phyloP scores from a whole-genome alignment of 2,797 vertebrate species.

The Gymnopithys bicolor region DNA sequence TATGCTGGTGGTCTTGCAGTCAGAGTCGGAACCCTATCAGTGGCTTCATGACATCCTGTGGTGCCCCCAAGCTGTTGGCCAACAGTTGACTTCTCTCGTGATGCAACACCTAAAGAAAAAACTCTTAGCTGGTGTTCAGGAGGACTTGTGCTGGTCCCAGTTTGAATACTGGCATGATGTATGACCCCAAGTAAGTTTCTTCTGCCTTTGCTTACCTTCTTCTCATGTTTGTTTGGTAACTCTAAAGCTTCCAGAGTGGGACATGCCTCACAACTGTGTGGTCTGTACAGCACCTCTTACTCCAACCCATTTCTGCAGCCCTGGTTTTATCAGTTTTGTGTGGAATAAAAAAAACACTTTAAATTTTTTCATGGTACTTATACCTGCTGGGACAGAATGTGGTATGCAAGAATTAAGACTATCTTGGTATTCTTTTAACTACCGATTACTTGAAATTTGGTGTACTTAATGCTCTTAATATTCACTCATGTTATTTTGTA shows the following conservation, averaged over 20 bases:
- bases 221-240: not conserved
- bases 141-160: not conserved
- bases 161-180: not conserved
- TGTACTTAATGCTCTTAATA: not conserved
- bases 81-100: not conserved
- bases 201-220: not conserved
- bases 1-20: not conserved
- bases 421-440: not conserved
- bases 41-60: not conserved
- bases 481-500: not conserved
- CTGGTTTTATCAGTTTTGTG: not conserved
- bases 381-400: not conserved
- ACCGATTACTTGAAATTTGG: not conserved
- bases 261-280: not conserved
- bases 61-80: not conserved
- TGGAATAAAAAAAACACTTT: not conserved
- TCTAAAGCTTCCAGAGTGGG: not conserved
- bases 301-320: not conserved
- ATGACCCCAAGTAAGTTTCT: not conserved
- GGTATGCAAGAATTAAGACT: not conserved
- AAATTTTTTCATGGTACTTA: not conserved
- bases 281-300: not conserved
- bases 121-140: not conserved
- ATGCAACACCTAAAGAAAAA: not conserved
- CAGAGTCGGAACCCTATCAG: accelerated